Conservation (phyloP, 2,797 vertebrate species). For the Channa striata region DNA sequence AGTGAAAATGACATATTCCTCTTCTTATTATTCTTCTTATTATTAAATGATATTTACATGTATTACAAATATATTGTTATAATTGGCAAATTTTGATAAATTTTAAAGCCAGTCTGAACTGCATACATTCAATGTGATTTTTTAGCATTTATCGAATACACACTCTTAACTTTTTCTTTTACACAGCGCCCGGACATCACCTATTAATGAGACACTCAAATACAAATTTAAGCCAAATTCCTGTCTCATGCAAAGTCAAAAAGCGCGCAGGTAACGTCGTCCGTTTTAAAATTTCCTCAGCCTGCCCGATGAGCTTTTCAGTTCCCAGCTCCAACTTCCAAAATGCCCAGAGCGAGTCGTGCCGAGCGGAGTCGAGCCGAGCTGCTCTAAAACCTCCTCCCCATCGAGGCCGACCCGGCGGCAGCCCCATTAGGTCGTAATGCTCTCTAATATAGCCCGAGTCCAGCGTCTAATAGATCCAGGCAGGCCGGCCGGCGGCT, state of each 20-base stretch:
- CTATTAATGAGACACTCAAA: neutral
- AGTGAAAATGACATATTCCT: neutral
- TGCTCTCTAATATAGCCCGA: conserved; percentile 80
- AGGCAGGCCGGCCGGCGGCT: conserved; percentile 77
- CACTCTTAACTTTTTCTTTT: neutral
- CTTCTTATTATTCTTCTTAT: neutral
- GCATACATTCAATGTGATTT: neutral
- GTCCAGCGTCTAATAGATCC: conserved; percentile 74
- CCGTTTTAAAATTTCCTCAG: conserved; percentile 14
- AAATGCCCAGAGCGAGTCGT: conserved; percentile 54
- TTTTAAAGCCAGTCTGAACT: neutral
- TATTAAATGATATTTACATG: no score
- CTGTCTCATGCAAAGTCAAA: neutral
- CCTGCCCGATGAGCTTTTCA: conserved; percentile 50
- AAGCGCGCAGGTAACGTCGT: conserved; percentile 39
- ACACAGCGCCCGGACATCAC: neutral
- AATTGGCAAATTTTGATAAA: neutral
- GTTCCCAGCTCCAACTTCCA: conserved; percentile 52
- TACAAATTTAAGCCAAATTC: neutral
- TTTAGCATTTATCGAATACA: no score
- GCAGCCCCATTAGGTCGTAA: conserved; percentile 79
- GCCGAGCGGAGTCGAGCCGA: conserved; percentile 43
- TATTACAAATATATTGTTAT: neutral
- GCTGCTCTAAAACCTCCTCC: conserved; percentile 54
- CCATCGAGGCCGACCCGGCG: conserved; percentile 73